These are phyloP conservation scores for Apogon hyalosoma DNA, from an alignment of 2,797 vertebrate genomes.

Conservation along the genomic window DNA sequence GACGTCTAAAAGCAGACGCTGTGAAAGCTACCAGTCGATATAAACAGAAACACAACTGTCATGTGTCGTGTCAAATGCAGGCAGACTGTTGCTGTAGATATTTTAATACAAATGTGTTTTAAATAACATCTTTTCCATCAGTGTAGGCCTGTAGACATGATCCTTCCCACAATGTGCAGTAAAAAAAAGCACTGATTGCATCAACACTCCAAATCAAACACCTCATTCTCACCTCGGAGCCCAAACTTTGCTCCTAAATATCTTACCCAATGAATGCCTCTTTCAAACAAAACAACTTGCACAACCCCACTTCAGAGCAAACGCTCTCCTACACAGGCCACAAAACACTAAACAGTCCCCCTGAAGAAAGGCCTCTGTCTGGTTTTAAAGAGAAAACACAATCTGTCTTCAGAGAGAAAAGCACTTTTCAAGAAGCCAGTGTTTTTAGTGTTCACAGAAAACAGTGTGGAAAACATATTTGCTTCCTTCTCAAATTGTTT, in stretches of 20 bases:
- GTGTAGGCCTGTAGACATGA: conserved; percentile 9
- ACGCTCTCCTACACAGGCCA: conserved; percentile 50
- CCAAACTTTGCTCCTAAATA: conserved; percentile 49
- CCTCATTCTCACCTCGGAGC: conserved; percentile 31
- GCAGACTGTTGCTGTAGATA: conserved; percentile 37
- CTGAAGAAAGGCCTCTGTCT: conserved; percentile 54
- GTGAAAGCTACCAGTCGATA: conserved; percentile 23
- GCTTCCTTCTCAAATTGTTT: conserved; percentile 42
- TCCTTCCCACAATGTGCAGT: not conserved
- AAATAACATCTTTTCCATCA: conserved; percentile 48
- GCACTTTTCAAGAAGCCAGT: conserved; percentile 61
- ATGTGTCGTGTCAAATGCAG: conserved; percentile 41
- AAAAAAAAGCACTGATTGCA: conserved; percentile 31
- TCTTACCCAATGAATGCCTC: conserved; percentile 11
- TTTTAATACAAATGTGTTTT: conserved; percentile 42
- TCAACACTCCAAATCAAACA: conserved; percentile 44
- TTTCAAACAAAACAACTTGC: conserved; percentile 56
- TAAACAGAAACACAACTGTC: conserved; percentile 51
- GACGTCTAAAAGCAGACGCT: conserved; percentile 44
- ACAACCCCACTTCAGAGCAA: conserved; percentile 47
- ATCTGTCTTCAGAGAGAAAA: conserved; percentile 51
- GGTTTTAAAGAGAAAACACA: conserved; percentile 47
- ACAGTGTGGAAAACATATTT: conserved; percentile 55
- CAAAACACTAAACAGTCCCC: conserved; percentile 60
- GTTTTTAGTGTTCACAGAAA: conserved; percentile 55